Evolutionary conservation across 1,140 invertebrate species (phyloP).

Genomic region (Babylonia areolata): DNA sequence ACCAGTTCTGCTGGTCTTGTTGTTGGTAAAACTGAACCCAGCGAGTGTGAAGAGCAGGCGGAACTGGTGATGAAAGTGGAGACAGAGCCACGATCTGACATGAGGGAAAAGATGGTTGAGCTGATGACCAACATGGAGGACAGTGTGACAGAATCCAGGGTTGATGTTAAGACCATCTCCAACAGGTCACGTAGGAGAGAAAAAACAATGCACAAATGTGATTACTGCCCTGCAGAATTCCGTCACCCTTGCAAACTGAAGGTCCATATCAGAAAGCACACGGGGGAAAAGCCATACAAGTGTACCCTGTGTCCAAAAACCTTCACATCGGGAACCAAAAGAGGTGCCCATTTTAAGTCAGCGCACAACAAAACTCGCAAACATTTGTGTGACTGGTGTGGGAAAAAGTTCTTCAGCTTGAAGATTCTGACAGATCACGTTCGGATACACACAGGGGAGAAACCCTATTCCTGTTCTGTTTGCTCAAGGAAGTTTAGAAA

Average conservation of each 20-base stretch:
- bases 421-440: background rate
- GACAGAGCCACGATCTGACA: background rate
- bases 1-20: background rate
- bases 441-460: slow-evolving; percentile 21
- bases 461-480: slow-evolving; percentile 1
- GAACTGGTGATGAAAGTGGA: background rate
- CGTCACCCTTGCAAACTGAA: background rate
- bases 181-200: background rate
- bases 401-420: slow-evolving; percentile 12
- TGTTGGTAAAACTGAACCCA: background rate
- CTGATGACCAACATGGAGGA: background rate
- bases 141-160: background rate
- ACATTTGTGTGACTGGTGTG: slow-evolving; percentile 22
- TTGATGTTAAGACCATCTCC: background rate
- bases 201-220: slow-evolving; percentile 2
- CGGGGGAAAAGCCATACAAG: slow-evolving; percentile 28
- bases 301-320: slow-evolving; percentile 12
- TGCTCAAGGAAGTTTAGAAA: slow-evolving; percentile 21
- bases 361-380: background rate
- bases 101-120: background rate
- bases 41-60: background rate
- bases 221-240: background rate
- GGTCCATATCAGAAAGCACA: slow-evolving; percentile 9
- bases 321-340: background rate
- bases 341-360: background rate